These are phyloP conservation scores for Hymenopus coronatus DNA, from an alignment of 2,888 invertebrate species.

Conservation along the genomic window DNA sequence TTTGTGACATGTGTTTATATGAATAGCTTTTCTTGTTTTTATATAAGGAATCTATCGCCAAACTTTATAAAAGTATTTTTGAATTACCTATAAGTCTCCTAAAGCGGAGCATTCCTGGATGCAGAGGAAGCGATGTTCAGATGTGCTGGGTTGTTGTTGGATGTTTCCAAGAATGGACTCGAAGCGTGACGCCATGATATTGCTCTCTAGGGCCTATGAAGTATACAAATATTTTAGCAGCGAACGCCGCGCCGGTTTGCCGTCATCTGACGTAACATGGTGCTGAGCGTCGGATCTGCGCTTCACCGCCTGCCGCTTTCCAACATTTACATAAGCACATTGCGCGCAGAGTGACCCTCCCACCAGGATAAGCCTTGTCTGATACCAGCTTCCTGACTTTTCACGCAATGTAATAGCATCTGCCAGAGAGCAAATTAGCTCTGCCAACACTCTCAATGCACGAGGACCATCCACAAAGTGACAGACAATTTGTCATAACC, in stretches of 20 bases:
- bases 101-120: no score
- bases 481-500: no score
- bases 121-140: neutral
- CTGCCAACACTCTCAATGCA: no score
- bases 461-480: no score
- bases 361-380: neutral
- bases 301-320: neutral
- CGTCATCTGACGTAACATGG: neutral
- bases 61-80: no score
- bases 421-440: no score
- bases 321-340: neutral
- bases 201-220: neutral
- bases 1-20: no score
- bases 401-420: neutral
- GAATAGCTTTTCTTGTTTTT: no score
- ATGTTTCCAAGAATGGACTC: neutral
- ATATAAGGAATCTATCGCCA: no score
- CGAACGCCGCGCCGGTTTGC: neutral
- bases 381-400: neutral
- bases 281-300: neutral
- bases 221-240: neutral
- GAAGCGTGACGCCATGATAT: neutral
- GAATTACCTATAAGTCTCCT: no score
- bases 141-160: neutral
- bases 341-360: neutral